Percentiles rank a stretch among this genome's conserved stretches.
phyloP scores from a whole-genome alignment of 2,113 vertebrate genomes.

The Emberiza fucata region DNA sequence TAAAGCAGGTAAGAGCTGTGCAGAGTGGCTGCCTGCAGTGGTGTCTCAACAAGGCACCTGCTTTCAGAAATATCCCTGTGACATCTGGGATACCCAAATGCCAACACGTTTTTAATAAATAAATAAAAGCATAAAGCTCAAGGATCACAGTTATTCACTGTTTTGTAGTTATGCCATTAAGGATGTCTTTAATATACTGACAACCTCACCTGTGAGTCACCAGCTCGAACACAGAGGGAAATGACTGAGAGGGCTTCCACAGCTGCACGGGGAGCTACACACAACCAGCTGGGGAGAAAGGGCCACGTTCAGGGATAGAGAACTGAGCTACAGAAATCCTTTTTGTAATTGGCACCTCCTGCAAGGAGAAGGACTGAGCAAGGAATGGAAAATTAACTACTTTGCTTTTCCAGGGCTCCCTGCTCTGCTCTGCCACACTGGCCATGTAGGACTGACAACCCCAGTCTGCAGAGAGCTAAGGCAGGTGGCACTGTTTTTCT shows the following conservation, averaged over 20 bases:
- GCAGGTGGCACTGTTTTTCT: neutral
- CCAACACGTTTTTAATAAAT: neutral
- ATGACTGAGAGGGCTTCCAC: neutral
- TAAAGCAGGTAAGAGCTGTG: neutral
- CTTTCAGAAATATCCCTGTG: neutral
- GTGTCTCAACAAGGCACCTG: neutral
- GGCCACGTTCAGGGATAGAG: neutral
- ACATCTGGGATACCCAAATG: neutral
- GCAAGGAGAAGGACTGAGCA: neutral
- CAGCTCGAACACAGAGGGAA: neutral
- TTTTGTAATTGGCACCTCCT: neutral
- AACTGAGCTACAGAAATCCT: neutral
- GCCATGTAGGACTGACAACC: neutral
- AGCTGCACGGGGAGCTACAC: neutral
- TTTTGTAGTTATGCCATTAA: neutral
- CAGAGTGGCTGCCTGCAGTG: neutral
- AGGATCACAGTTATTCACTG: neutral
- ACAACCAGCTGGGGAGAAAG: neutral
- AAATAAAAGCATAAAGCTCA: neutral
- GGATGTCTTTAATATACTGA: neutral
- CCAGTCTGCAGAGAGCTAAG: neutral
- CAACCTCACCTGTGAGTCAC: neutral
- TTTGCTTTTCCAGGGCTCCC: neutral
- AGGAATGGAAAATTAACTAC: neutral
- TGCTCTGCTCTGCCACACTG: neutral